phyloP scores from a whole-genome alignment of 2,113 vertebrate genomes.

The Strix uralensis region DNA sequence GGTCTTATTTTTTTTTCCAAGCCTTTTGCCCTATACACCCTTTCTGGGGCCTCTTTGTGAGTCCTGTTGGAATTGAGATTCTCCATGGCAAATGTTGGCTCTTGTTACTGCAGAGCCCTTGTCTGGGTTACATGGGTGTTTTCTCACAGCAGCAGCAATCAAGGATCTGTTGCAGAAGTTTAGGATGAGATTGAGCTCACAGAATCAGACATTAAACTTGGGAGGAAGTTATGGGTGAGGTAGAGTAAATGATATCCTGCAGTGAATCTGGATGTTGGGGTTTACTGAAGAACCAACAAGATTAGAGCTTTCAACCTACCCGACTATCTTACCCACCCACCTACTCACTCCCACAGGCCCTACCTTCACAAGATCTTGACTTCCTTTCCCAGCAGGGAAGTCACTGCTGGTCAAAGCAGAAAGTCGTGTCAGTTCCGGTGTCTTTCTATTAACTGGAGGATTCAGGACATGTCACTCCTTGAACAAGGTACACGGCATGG shows the following conservation, averaged over 20 bases:
- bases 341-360: neutral
- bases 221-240: neutral
- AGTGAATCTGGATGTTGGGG: neutral
- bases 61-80: neutral
- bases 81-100: neutral
- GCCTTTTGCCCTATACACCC: rapidly evolving
- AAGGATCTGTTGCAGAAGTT: neutral
- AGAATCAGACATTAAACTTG: neutral
- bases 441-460: neutral
- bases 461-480: neutral
- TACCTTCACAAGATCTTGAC: neutral
- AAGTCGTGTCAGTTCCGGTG: rapidly evolving
- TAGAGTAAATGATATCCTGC: neutral
- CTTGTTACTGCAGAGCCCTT: neutral
- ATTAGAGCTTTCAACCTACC: neutral
- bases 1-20: neutral
- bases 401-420: neutral
- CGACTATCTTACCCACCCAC: neutral
- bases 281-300: neutral
- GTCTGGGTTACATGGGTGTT: neutral
- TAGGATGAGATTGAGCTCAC: neutral
- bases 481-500: neutral
- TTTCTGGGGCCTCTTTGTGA: neutral
- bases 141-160: neutral
- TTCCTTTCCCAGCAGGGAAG: neutral